A percentile compares a stretch with the other conserved stretches of the same genome.
These are phyloP conservation scores for Heloderma charlesbogerti DNA, from an alignment of 2,113 vertebrate genomes.

Conservation along the genomic window DNA sequence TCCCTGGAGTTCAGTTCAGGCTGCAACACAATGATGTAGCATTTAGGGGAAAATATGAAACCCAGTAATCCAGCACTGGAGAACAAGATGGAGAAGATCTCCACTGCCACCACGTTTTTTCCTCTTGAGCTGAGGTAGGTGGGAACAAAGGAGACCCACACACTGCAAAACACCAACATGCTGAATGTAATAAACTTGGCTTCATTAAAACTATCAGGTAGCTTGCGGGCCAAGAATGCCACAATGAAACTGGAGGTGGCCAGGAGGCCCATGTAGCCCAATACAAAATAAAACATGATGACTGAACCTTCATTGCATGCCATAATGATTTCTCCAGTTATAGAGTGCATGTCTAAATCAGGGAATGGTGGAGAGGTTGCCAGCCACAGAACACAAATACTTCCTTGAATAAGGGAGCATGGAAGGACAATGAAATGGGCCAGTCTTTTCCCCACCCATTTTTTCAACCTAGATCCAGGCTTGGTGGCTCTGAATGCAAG, in stretches of 20 bases:
- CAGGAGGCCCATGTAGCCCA: background rate
- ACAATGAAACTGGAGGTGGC: background rate
- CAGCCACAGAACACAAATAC: background rate
- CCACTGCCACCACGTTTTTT: conserved; percentile 1
- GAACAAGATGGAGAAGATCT: conserved; percentile 1
- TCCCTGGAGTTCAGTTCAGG: background rate
- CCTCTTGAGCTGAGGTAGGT: background rate
- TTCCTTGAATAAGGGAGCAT: background rate
- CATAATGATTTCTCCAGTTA: background rate
- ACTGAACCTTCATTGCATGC: background rate
- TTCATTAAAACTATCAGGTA: background rate
- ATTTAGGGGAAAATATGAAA: background rate
- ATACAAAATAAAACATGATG: background rate
- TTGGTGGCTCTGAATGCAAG: background rate
- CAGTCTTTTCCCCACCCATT: background rate
- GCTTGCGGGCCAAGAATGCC: background rate
- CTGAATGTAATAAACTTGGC: conserved; percentile 13
- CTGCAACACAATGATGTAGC: background rate
- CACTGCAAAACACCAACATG: conserved; percentile 8
- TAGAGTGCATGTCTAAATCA: background rate
- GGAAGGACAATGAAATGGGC: background rate
- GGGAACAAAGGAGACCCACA: background rate
- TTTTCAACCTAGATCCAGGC: background rate
- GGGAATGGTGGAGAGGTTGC: background rate
- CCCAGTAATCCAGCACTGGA: background rate